Evolutionary conservation across 2,113 vertebrate genomes (phyloP).

Genomic region (Casuarius casuarius): DNA sequence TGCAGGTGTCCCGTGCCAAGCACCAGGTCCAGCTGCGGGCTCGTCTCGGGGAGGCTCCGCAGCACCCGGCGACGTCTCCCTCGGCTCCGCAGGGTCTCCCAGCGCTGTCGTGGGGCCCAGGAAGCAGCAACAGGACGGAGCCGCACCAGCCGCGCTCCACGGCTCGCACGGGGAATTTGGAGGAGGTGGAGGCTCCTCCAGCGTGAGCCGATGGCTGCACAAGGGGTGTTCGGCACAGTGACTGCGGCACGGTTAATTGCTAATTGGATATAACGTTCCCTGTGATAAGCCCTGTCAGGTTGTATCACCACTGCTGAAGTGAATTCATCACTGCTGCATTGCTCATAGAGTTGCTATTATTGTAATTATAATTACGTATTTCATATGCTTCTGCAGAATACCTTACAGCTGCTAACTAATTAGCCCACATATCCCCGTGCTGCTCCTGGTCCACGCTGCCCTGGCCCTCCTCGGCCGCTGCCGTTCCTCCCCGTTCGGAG

Average conservation of each 20-base stretch:
- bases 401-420: not conserved
- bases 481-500: not conserved
- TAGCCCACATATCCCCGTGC: rapidly evolving
- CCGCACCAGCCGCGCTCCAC: not conserved
- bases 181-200: not conserved
- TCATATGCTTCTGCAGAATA: not conserved
- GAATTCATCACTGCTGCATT: not conserved
- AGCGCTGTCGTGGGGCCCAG: no score
- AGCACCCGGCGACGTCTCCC: no score
- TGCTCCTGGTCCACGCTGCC: rapidly evolving
- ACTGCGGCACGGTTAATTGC: not conserved
- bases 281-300: constrained; percentile 23
- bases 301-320: not conserved
- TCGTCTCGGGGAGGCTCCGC: no score
- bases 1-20: no score
- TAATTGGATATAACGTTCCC: constrained; percentile 11
- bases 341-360: not conserved
- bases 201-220: rapidly evolving
- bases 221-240: not conserved
- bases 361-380: not conserved
- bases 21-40: no score
- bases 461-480: rapidly evolving
- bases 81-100: no score
- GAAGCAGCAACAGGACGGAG: not conserved
- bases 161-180: not conserved